Percentiles rank a stretch among this genome's conserved stretches.
Evolutionary conservation across 2,888 invertebrate genomes (phyloP).

Genomic region (Arctia plantaginis): DNA sequence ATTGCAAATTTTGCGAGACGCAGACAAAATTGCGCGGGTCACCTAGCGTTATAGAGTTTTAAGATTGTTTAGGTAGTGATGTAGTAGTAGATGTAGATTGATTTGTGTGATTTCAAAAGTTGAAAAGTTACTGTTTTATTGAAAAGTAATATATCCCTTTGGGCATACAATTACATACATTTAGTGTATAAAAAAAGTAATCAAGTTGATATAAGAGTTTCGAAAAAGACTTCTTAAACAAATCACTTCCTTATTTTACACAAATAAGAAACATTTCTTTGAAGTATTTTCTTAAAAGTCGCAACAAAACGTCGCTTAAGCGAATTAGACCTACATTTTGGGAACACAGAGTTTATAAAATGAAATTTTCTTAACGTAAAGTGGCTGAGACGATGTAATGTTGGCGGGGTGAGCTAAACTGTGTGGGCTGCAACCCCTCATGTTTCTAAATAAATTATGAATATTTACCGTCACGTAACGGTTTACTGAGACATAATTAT

Average conservation of each 20-base stretch:
- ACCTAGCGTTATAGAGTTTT: too few species aligned
- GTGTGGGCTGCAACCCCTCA: conserved; percentile 69
- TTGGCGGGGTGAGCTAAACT: conserved; percentile 66
- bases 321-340: conserved; percentile 71
- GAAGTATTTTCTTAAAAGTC: conserved; percentile 54
- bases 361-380: conserved; percentile 78
- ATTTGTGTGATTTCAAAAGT: too few species aligned
- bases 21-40: too few species aligned
- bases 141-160: not conserved
- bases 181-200: not conserved
- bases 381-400: conserved; percentile 73
- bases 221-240: conserved; percentile 20
- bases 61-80: too few species aligned
- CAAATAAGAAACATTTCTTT: conserved; percentile 41
- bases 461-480: conserved; percentile 80
- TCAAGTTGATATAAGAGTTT: not conserved
- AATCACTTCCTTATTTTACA: conserved; percentile 41
- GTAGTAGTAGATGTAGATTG: too few species aligned
- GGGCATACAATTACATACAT: not conserved
- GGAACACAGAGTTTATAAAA: conserved; percentile 73
- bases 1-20: too few species aligned
- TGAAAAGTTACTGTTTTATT: not conserved
- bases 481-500: conserved; percentile 80
- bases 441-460: conserved; percentile 83
- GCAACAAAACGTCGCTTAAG: conserved; percentile 59